phyloP scores from a whole-genome alignment of 2,797 vertebrate genomes.

The Pagetopsis macropterus region DNA sequence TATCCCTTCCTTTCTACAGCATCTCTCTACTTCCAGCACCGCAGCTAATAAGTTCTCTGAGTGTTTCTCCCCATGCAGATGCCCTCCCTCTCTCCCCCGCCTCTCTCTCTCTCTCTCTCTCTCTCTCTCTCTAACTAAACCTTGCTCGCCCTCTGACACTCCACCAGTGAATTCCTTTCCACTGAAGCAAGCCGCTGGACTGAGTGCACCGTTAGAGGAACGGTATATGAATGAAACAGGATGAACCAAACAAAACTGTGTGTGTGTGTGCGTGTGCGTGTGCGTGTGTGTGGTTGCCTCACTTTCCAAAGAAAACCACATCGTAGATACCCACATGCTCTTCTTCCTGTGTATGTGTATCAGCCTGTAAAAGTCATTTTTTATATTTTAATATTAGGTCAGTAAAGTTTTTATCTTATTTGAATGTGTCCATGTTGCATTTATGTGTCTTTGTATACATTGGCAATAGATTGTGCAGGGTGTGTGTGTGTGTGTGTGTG shows the following conservation, averaged over 20 bases:
- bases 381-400: too few species aligned
- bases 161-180: slow-evolving; percentile 82
- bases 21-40: slow-evolving; percentile 54
- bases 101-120: slow-evolving; percentile 20
- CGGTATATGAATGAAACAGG: slow-evolving; percentile 50
- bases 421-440: neutral
- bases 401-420: neutral
- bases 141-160: slow-evolving; percentile 59
- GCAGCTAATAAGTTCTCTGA: slow-evolving; percentile 49
- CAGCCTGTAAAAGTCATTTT: too few species aligned
- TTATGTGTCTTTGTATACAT: neutral
- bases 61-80: slow-evolving; percentile 50
- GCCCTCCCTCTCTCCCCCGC: slow-evolving; percentile 33
- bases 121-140: slow-evolving; percentile 17
- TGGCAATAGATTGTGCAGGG: slow-evolving; percentile 6
- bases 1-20: slow-evolving; percentile 27
- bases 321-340: too few species aligned
- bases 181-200: slow-evolving; percentile 80
- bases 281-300: neutral
- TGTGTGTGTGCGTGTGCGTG: neutral
- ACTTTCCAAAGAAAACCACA: slow-evolving; percentile 56
- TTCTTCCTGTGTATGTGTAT: slow-evolving; percentile 56
- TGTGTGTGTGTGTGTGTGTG: neutral
- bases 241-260: slow-evolving; percentile 50
- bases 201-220: slow-evolving; percentile 54